phyloP scores from a whole-genome alignment of 2,888 invertebrate genomes.

The Pandemis heparana region DNA sequence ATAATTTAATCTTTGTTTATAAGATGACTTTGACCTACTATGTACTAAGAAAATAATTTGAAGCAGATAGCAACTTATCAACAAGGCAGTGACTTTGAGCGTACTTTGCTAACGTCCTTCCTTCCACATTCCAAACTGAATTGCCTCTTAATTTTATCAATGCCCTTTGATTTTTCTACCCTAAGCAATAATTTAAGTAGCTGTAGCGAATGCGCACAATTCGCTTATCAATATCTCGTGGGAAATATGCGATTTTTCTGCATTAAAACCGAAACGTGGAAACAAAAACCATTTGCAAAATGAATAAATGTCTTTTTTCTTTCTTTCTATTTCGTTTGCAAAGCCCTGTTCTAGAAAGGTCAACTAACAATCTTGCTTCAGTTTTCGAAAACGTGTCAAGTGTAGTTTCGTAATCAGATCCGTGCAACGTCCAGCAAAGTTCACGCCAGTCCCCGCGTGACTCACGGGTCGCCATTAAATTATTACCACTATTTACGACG shows the following conservation, averaged over 20 bases:
- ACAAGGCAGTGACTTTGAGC: not conserved
- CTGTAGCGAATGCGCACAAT: too few species aligned
- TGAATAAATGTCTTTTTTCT: too few species aligned
- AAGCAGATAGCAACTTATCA: not conserved
- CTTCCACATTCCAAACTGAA: not conserved
- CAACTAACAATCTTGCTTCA: not conserved
- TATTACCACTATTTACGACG: constrained; percentile 1
- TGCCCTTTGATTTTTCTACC: not conserved
- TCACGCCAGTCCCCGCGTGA: constrained; percentile 10
- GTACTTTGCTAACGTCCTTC: not conserved
- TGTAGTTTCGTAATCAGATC: not conserved
- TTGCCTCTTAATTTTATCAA: not conserved
- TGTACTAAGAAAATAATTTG: not conserved
- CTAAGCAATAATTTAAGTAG: too few species aligned
- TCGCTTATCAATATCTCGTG: too few species aligned
- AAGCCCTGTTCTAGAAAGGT: not conserved
- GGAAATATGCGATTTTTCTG: too few species aligned
- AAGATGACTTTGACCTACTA: not conserved
- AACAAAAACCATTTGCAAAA: too few species aligned
- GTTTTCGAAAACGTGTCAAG: not conserved
- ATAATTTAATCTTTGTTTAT: not conserved
- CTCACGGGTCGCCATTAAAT: constrained; percentile 11
- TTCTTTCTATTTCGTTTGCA: too few species aligned
- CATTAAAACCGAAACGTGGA: too few species aligned
- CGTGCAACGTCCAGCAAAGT: constrained; percentile 13